Conservation (phyloP, 1,140 invertebrate genomes). For the Tetragnatha versicolor region DNA sequence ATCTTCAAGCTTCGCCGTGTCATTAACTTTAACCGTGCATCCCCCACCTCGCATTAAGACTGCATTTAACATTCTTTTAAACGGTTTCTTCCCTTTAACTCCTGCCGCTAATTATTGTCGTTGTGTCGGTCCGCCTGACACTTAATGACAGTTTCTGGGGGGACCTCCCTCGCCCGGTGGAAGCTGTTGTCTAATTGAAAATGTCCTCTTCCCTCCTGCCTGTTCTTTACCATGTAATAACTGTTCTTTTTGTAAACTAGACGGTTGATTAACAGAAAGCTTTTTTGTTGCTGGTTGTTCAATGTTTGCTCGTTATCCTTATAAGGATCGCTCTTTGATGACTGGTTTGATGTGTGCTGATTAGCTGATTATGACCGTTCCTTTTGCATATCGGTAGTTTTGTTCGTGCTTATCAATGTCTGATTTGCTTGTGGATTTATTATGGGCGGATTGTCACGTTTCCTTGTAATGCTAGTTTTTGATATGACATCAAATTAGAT, state of each 20-base stretch:
- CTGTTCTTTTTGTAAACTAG: not conserved
- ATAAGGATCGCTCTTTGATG: not conserved
- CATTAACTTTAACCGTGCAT: not conserved
- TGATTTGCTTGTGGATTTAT: no score
- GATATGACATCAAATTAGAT: no score
- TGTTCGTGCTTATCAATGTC: no score
- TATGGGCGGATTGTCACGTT: no score
- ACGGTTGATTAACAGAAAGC: not conserved
- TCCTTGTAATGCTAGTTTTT: no score
- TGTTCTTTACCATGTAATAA: not conserved
- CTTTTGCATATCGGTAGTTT: no score
- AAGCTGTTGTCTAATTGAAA: no score
- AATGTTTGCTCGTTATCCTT: not conserved
- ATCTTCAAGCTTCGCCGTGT: constrained; percentile 1
- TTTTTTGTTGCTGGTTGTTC: not conserved
- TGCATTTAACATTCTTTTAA: constrained; percentile 13
- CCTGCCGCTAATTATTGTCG: constrained; percentile 2
- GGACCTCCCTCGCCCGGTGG: no score
- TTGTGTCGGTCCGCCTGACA: not conserved
- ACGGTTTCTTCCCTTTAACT: not conserved
- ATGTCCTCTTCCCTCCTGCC: no score
- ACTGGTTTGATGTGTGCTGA: no score
- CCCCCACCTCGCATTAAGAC: not conserved
- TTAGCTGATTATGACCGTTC: no score
- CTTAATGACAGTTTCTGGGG: constrained; percentile 8